These are phyloP conservation scores for Epirrhoe alternata DNA, from an alignment of 2,888 invertebrate genomes.

Conservation along the genomic window DNA sequence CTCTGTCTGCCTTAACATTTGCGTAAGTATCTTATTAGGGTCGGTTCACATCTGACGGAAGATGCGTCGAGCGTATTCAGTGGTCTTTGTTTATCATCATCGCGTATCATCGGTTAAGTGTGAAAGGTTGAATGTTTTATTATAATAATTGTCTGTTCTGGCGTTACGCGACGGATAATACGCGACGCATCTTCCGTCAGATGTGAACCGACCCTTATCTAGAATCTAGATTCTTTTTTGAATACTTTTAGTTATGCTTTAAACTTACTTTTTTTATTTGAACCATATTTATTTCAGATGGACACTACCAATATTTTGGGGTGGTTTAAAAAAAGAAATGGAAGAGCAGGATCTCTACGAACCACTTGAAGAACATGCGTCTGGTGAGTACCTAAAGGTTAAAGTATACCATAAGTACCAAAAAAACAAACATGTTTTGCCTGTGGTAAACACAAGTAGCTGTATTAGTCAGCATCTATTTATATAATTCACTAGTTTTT, in stretches of 20 bases:
- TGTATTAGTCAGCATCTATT: too few relatives aligned
- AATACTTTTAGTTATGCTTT: neutral
- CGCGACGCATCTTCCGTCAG: too few relatives aligned
- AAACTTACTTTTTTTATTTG: neutral
- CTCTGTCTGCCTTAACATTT: slow-evolving; percentile 88
- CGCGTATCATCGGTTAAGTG: too few relatives aligned
- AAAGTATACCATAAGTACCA: neutral
- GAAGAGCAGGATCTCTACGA: slow-evolving; percentile 91
- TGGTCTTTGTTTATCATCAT: too few relatives aligned
- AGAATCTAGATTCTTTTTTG: too few relatives aligned
- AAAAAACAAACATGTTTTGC: neutral
- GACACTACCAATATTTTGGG: slow-evolving; percentile 91
- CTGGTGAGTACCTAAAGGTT: slow-evolving; percentile 67
- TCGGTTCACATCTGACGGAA: too few relatives aligned
- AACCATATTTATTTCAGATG: slow-evolving; percentile 83
- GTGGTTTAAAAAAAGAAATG: slow-evolving; percentile 90
- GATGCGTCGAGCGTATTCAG: too few relatives aligned
- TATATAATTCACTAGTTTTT: too few relatives aligned
- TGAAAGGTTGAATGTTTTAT: too few relatives aligned
- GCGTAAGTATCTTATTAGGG: slow-evolving; percentile 84
- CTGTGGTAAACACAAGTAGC: neutral
- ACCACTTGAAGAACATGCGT: slow-evolving; percentile 90
- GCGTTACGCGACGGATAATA: too few relatives aligned
- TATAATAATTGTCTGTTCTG: too few relatives aligned
- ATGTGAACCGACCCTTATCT: too few relatives aligned